Base-by-base conservation (phyloP, 1,140 invertebrate genomes). In the Neodiprion pinetum region DNA sequence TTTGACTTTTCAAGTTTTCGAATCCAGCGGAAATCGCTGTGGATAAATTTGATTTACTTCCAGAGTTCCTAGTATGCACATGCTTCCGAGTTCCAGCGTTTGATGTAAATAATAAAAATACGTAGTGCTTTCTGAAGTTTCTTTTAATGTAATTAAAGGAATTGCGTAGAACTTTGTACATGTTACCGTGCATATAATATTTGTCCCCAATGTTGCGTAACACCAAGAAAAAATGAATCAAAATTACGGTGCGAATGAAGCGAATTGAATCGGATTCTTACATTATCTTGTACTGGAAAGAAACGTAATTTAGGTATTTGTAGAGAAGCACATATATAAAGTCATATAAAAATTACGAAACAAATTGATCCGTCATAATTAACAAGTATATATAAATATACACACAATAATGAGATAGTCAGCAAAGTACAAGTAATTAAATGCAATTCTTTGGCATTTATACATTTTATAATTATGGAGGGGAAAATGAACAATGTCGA, bases 401-500 rank as follows among this genome's bases (percentile, higher is more conserved):
- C 7, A 69, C 21, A 69, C 17, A 47, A n/a, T 14, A 69, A 17
- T 14, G 21, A 17, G 67, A 47, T 11, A 69, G 17, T 47, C 17
- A 17, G 17, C 10, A 74, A 75, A 72, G 79, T 72, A 72, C 75
- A 79, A 79, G 67, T 79, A 78, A 79, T 79, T 85, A 85, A 85
- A 86, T 86, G 84, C 84, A 80, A 83, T 81, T 86, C 85, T 86
- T 86, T 86, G 84, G 83, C 81, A 84, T 81, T 78, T 78, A 81
- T 77, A 79, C 76, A 79, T 75, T 76, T 75, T 79, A 73, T 76
- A 12, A 47, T 21, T 80, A 75, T 75, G 49, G 67, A 75, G 72
- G 75, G 47, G 12, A 23, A 40, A 71, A 71, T 48, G 9, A 69
- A 69, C 21, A 69, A 23, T 23, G 17, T 69, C 21, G 17, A 12